phyloP scores from a whole-genome alignment of 2,113 vertebrate species.

The Lonchura striata region DNA sequence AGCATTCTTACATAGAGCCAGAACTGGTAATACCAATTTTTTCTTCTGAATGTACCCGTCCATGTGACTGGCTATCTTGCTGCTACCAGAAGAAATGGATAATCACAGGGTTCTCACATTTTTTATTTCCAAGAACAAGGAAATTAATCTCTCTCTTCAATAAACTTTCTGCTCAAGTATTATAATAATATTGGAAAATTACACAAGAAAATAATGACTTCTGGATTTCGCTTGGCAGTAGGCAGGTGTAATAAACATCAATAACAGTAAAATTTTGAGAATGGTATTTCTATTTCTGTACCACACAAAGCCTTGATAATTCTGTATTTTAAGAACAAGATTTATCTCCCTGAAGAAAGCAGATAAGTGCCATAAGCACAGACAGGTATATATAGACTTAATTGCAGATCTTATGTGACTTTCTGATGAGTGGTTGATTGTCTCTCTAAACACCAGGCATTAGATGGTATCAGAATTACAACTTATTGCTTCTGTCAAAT shows the following conservation, averaged over 20 bases:
- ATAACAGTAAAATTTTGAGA: background rate
- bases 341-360: background rate
- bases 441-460: background rate
- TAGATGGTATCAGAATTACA: background rate
- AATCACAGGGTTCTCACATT: background rate
- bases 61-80: background rate
- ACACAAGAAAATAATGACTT: background rate
- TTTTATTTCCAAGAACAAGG: background rate
- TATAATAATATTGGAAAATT: background rate
- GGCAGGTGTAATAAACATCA: background rate
- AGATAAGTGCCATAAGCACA: background rate
- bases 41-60: background rate
- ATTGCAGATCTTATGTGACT: background rate
- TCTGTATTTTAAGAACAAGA: background rate
- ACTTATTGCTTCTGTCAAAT: background rate
- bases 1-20: background rate
- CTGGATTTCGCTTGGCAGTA: background rate
- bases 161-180: background rate
- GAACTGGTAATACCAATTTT: background rate
- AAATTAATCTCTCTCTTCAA: background rate
- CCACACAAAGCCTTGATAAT: background rate
- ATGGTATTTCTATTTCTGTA: background rate
- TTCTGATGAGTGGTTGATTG: background rate
- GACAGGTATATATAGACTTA: background rate
- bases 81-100: background rate